A percentile compares a stretch with the other conserved stretches of the same genome.
Evolutionary conservation across 2,113 vertebrate genomes (phyloP).

Genomic region (Origma solitaria): DNA sequence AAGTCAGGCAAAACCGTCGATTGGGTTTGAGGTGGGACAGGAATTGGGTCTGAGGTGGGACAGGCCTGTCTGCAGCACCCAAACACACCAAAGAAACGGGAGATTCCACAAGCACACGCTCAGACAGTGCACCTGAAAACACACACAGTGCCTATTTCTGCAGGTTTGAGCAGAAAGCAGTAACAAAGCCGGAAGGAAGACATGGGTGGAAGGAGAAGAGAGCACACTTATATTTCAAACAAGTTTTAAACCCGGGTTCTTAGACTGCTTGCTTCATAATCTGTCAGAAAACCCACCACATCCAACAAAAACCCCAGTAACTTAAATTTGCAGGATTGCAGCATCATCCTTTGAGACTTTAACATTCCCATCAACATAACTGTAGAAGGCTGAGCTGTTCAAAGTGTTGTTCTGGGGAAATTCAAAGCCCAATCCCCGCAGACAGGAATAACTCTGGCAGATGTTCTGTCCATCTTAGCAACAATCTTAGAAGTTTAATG

Average conservation of each 20-base stretch:
- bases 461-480: not conserved
- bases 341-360: not conserved
- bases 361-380: not conserved
- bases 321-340: not conserved
- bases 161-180: not conserved
- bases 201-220: not conserved
- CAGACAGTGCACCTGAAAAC: not conserved
- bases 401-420: not conserved
- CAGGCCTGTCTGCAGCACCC: not conserved
- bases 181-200: not conserved
- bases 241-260: not conserved
- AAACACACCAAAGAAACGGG: not conserved
- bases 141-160: not conserved
- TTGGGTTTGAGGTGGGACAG: not conserved
- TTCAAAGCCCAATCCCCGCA: not conserved
- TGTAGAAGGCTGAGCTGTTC: not conserved
- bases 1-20: not conserved
- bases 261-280: not conserved
- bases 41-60: not conserved
- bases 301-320: not conserved
- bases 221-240: not conserved
- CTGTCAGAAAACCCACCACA: not conserved
- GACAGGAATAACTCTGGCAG: not conserved
- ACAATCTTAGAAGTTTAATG: not conserved
- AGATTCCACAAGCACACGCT: not conserved